Base-by-base conservation (phyloP, 2,797 vertebrate species). In the Mareca strepera region DNA sequence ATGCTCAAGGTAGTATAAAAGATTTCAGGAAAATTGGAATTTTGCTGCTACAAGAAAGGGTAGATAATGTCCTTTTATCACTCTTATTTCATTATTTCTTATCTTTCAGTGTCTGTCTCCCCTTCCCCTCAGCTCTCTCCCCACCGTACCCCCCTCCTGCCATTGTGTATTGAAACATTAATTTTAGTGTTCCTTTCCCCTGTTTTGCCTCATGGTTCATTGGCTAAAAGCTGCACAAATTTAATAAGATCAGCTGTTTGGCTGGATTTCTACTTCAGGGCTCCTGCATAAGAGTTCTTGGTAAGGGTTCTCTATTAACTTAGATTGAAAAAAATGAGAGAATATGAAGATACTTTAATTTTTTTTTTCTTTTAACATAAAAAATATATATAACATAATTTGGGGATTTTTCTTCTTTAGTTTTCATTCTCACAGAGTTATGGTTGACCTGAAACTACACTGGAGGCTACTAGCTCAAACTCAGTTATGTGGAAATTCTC, bases 141-240 rank as follows among this genome's bases (percentile, higher is more conserved):
- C 17, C 25, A 44, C 17, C 17, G 17, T 44, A 21, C 5, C 1
- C 14, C n/a, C 2, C 0, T 1, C 12, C 17, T 3, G 43, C 33
- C 15, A 6, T 25, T 48, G 22, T 31, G 14, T 39, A 44, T 58
- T 31, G 14, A 17, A 46, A 12, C 33, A 33, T 66, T 77, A 46
- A 21, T 82, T 26, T 62, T 67, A 44, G 21, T 55, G 25, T 26
- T 53, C 6, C 26, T 37, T 73, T 77, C 39, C 7, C 11, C 50
- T 21, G 5, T 6, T 11, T 16, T 37, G 17, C 41, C 15, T 91
- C 20, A 18, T 17, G 39, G 25, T 22, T 69, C 21, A 35, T 18
- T 83, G 41, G 29, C 48, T 70, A 79, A 66, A 70, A 94, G 31
- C 50, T 16, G 17, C 63, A 39, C n/a, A 41, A 22, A 31, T 52